Base-by-base conservation (phyloP, 2,888 invertebrate species). In the Escarpia spicata region DNA sequence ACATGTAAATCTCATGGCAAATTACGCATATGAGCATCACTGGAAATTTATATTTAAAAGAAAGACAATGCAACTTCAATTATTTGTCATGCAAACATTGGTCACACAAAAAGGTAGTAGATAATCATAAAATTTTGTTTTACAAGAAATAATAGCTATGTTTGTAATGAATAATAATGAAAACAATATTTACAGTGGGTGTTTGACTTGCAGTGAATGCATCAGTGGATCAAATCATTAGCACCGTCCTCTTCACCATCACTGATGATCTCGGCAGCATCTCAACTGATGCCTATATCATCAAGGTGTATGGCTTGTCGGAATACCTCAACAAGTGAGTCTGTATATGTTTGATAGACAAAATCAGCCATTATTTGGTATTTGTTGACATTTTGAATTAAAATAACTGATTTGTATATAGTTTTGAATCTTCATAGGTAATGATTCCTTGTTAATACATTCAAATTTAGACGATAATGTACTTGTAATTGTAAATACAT, bases 231-330 rank as follows among this genome's bases (percentile, higher is more conserved):
- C 96, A 96, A 94, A 95, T 97, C 45, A 96, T 97, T 92, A 95
- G 96, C 92, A 96, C 96, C 93, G 96, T 96, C n/a, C 94, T 97
- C 92, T 96, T 96, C 94, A 95, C 95, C 26, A 92, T 95, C 89
- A 94, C 95, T 97, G 95, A 95, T 92, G 95, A 95, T 92, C 93
- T 94, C 91, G 91, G 93, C 90, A 93, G 94, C 31, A 93, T 94
- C 12, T 95, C 95, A 43, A 94, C 95, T 45, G 96, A 96, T 92
- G 97, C 97, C 95, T 98, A 97, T 96, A 97, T 98, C 95, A 96
- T 98, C 90, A 97, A 98, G 97, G 98, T 98, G 92, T 98, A 98
- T 97, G 99, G 99, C 37, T 97, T 98, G 93, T 97, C 98, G 92
- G 99, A 99, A 96, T 99, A 99, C 97, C 97, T 99, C 75, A 98